These are phyloP conservation scores for Poecilia gillii DNA, from an alignment of 2,797 vertebrate species.

Conservation along the genomic window DNA sequence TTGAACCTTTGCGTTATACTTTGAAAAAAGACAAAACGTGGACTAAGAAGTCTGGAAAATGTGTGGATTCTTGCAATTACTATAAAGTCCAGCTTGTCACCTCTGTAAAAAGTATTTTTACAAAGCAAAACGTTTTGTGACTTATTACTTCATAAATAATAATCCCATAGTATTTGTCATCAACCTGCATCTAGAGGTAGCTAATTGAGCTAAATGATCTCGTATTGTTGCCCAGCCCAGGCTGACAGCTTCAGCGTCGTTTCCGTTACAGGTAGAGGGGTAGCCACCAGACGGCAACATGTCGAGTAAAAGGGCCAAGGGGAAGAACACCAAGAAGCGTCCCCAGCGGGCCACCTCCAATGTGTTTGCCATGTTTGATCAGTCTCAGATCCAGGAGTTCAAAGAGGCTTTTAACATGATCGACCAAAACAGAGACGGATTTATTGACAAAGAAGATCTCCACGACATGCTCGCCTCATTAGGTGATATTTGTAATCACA, in stretches of 20 bases:
- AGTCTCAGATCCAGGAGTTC: constrained; percentile 98
- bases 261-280: constrained; percentile 29
- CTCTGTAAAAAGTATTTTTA: background rate
- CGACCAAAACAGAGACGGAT: constrained; percentile 96
- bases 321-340: constrained; percentile 95
- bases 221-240: background rate
- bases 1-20: background rate
- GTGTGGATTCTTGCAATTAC: too few relatives aligned
- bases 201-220: background rate
- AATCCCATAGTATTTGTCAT: background rate
- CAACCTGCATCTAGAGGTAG: background rate
- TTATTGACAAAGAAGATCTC: constrained; percentile 96
- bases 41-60: background rate
- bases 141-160: background rate
- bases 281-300: constrained; percentile 74
- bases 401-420: constrained; percentile 99
- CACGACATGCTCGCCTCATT: constrained; percentile 96
- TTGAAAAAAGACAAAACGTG: background rate
- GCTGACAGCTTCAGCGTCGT: constrained; percentile 5
- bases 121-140: background rate
- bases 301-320: constrained; percentile 96
- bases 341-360: constrained; percentile 95
- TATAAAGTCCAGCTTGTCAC: background rate
- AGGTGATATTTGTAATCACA: constrained; percentile 72
- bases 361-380: constrained; percentile 97